Percentiles rank a stretch among this genome's conserved stretches.
phyloP scores from a whole-genome alignment of 2,797 vertebrate genomes.

The Cyclura pinguis region DNA sequence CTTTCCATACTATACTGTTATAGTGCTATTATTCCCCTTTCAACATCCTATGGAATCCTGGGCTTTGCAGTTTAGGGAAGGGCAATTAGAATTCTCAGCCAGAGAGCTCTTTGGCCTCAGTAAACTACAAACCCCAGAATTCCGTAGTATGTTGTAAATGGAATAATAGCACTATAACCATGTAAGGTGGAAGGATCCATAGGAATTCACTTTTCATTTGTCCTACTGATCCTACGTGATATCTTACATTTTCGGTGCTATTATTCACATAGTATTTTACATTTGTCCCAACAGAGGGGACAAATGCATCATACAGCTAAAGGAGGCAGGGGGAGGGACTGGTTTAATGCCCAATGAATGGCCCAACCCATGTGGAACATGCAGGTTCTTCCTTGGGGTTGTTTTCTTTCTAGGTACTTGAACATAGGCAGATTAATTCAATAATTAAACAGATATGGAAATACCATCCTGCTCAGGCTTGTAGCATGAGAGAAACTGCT shows the following conservation, averaged over 20 bases:
- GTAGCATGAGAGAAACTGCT: not conserved
- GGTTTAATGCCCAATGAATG: conserved; percentile 1
- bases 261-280: not conserved
- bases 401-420: not conserved
- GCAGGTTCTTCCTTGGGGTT: not conserved
- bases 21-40: too few relatives aligned
- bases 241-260: not conserved
- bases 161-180: too few relatives aligned
- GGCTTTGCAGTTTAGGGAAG: too few relatives aligned
- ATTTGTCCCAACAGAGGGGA: not conserved
- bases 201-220: not conserved
- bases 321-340: not conserved
- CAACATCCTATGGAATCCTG: too few relatives aligned
- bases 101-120: too few relatives aligned
- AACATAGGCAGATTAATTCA: not conserved
- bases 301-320: too few relatives aligned
- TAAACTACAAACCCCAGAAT: too few relatives aligned
- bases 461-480: not conserved
- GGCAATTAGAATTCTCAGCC: too few relatives aligned
- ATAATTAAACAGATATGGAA: conserved; percentile 11
- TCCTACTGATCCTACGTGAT: not conserved
- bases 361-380: not conserved
- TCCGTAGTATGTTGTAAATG: too few relatives aligned
- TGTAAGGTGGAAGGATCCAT: too few relatives aligned
- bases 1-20: too few relatives aligned